Evolutionary conservation across 2,888 invertebrate genomes (phyloP).

Genomic region (Lochmaea capreae): DNA sequence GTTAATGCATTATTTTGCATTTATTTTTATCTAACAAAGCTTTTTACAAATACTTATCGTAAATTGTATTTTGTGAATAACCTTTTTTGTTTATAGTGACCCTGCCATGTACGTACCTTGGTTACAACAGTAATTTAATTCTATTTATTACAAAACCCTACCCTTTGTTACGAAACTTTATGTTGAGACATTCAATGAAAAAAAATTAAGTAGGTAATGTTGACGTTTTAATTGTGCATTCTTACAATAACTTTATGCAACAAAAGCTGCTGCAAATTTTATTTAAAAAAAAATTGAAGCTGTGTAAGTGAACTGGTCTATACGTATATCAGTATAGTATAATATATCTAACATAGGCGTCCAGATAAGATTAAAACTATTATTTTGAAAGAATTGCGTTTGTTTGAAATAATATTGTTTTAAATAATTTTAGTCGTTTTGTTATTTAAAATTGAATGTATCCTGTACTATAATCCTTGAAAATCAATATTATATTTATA

Average conservation of each 20-base stretch:
- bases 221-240: not conserved
- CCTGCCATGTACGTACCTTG: not conserved
- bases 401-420: too few species aligned
- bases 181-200: not conserved
- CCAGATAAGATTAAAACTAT: not conserved
- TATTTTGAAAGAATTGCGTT: too few species aligned
- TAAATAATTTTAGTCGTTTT: too few species aligned
- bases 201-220: not conserved
- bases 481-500: too few species aligned
- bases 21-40: too few species aligned
- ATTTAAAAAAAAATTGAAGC: not conserved
- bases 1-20: too few species aligned
- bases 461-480: too few species aligned
- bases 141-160: not conserved
- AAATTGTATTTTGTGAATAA: not conserved
- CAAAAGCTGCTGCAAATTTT: not conserved
- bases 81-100: not conserved
- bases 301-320: not conserved
- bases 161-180: not conserved
- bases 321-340: not conserved
- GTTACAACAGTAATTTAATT: not conserved
- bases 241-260: not conserved
- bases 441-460: too few species aligned
- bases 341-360: not conserved
- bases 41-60: too few species aligned